Percentiles rank a stretch among this genome's conserved stretches.
Conservation (phyloP, 2,888 invertebrate genomes). For the Papilio elwesi region DNA sequence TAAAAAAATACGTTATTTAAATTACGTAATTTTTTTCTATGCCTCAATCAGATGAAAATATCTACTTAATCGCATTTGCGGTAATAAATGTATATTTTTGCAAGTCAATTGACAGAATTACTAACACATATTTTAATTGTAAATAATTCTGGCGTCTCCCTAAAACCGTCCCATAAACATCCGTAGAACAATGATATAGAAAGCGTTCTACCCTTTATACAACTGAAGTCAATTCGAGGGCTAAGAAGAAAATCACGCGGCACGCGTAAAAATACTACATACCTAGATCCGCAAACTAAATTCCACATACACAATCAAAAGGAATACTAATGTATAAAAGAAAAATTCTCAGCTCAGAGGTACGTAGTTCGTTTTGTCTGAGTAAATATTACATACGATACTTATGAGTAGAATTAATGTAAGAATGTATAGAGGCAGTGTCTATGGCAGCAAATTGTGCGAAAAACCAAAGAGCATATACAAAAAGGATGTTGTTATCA, state of each 20-base stretch:
- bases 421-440: slow-evolving; percentile 7
- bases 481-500: too few relatives aligned
- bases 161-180: not conserved
- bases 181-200: slow-evolving; percentile 34
- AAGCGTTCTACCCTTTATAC: slow-evolving; percentile 12
- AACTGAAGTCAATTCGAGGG: slow-evolving; percentile 12
- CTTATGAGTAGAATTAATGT: not conserved
- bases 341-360: slow-evolving; percentile 1
- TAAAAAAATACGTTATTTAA: too few relatives aligned
- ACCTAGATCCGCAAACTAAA: not conserved
- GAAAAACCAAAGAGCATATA: slow-evolving; percentile 7
- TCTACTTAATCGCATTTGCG: too few relatives aligned
- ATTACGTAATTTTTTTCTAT: too few relatives aligned
- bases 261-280: slow-evolving; percentile 22
- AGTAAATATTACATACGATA: not conserved
- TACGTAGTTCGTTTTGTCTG: slow-evolving; percentile 12
- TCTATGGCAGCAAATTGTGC: slow-evolving; percentile 10
- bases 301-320: slow-evolving; percentile 7
- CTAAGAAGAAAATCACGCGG: slow-evolving; percentile 21
- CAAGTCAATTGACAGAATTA: not conserved
- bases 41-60: too few relatives aligned
- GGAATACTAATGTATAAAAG: slow-evolving; percentile 2
- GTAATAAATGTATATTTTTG: too few relatives aligned
- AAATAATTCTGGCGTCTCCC: not conserved
- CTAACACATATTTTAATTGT: not conserved